phyloP scores from a whole-genome alignment of 2,888 invertebrate species.

The Eupithecia centaureata region DNA sequence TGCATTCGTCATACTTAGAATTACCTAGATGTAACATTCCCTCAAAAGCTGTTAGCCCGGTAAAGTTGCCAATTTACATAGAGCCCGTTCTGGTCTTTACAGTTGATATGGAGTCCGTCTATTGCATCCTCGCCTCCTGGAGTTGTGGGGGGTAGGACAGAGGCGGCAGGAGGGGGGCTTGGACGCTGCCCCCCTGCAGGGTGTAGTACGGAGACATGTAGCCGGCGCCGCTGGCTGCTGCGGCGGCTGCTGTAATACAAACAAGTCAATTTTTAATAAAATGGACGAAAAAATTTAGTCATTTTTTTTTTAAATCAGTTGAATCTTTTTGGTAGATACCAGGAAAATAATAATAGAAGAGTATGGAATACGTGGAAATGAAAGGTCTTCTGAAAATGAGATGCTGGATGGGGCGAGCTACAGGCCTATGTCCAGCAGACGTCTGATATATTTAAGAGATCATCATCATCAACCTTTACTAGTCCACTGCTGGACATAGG shows the following conservation, averaged over 20 bases:
- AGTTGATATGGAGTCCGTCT: conserved; percentile 48
- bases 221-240: conserved; percentile 86
- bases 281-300: neutral
- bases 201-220: conserved; percentile 90
- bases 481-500: no score
- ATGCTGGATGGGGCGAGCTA: no score
- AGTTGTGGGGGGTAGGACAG: conserved; percentile 87
- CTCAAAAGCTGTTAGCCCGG: neutral
- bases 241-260: conserved; percentile 67
- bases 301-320: no score
- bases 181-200: conserved; percentile 85
- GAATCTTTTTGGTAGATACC: no score
- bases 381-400: neutral
- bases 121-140: conserved; percentile 91
- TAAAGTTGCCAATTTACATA: neutral
- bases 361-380: neutral
- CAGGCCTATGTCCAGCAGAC: no score
- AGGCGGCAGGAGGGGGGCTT: conserved; percentile 86
- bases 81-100: conserved; percentile 23
- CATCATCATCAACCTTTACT: no score
- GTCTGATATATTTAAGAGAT: no score
- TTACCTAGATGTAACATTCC: neutral
- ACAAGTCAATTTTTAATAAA: conserved; percentile 8
- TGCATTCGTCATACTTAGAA: neutral
- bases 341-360: neutral